Evolutionary conservation across 2,113 vertebrate species (phyloP), one percentile per base, ranked within the genome.

Genomic region (Misgurnus mizolepis): DNA sequence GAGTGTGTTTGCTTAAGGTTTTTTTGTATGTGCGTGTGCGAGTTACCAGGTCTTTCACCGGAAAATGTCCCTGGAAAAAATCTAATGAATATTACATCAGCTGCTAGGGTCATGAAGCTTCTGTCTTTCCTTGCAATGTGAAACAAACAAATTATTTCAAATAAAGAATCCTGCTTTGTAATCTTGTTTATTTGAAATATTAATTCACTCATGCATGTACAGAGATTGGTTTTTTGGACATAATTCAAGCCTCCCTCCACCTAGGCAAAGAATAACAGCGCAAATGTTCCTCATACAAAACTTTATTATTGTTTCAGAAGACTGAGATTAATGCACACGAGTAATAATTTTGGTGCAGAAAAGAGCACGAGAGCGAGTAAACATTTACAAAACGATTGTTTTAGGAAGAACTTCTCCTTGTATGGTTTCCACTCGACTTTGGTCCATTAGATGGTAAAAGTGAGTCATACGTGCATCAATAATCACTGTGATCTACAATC

Each of bases 51-150:
- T 88, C 86, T 89, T 89, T 89, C 92, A 88, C 89, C 86, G 90
- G 88, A 91, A 88, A 89, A 88, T 92, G 90, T 92, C 88, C 89
- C 88, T 93, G 92, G 93, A 89, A 85, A 53, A 84, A 90, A 84
- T 93, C 88, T 89, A 80, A 80, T 83, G 86, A 92, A 88, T 90
- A 89, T 86, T 89, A 91, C 89, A 93, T 86, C 89, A 87, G 88
- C 84, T 86, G 74, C 84, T 88, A 86, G 87, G 89, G 89, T 80
- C 86, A 85, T 81, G 62, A 84, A 68, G 92, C 93, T 95, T 93
- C 93, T 94, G 88, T 93, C 92, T 92, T 93, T 89, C 91, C 89
- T 94, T 93, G 93, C 89, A 89, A 89, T 93, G 93, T 93, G 91
- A 90, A 91, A 91, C 4, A 27, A 83, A 86, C 89, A 89, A 93